Conservation (phyloP, 2,797 vertebrate species). For the Carduelis carduelis region DNA sequence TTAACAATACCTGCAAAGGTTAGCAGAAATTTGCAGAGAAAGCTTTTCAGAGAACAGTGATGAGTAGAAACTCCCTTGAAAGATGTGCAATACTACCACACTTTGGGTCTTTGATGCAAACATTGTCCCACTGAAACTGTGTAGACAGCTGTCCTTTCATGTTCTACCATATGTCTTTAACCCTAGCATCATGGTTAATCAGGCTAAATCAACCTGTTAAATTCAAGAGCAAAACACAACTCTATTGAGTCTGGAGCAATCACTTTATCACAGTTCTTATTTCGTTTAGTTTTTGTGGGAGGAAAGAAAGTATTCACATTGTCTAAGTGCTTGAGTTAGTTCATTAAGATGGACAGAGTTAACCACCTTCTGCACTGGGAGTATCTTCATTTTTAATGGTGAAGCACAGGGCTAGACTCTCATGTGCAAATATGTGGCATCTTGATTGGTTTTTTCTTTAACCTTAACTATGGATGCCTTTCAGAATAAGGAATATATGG, state of each 20-base stretch:
- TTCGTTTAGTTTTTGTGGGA: not conserved
- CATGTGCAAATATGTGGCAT: not conserved
- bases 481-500: not conserved
- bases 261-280: not conserved
- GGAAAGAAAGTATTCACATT: not conserved
- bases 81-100: not conserved
- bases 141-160: not conserved
- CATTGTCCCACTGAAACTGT: not conserved
- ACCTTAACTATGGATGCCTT: not conserved
- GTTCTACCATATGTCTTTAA: not conserved
- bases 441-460: not conserved
- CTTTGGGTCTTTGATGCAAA: not conserved
- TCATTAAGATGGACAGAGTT: not conserved
- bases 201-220: not conserved
- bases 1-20: not conserved
- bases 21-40: not conserved
- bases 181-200: not conserved
- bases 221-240: not conserved
- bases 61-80: not conserved
- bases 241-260: not conserved
- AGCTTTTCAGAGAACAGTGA: not conserved
- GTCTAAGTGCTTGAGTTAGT: not conserved
- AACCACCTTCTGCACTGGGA: not conserved
- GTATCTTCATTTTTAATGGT: not conserved
- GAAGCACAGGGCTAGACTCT: not conserved